Conservation (phyloP, 2,888 invertebrate species). For the Leptopilina drosophilae region DNA sequence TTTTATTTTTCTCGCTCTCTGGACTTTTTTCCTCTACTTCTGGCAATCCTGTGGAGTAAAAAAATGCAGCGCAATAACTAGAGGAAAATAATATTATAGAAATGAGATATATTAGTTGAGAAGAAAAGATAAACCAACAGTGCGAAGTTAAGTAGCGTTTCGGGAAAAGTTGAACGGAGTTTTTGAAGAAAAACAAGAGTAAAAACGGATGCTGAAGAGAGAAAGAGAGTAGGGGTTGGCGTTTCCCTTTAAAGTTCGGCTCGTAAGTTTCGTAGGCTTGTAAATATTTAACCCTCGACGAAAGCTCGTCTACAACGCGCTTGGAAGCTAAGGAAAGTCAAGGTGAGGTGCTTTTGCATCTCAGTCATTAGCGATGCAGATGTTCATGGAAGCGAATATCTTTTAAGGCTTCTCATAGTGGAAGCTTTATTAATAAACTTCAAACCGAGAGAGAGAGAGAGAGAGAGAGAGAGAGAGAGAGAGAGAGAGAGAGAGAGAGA, state of each 20-base stretch:
- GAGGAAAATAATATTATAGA: too few species aligned
- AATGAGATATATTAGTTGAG: not conserved
- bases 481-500: not conserved
- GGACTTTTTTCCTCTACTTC: too few species aligned
- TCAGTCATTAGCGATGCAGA: conserved; percentile 51
- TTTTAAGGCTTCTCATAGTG: conserved; percentile 1
- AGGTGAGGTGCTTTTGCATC: conserved; percentile 47
- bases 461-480: too few species aligned
- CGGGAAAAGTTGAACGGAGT: not conserved
- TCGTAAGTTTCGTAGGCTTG: conserved; percentile 19
- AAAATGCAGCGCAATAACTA: too few species aligned
- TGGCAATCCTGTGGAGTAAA: too few species aligned
- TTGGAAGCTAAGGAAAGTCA: conserved; percentile 45
- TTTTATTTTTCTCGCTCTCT: too few species aligned
- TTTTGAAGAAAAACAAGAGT: not conserved
- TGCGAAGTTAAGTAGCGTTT: conserved; percentile 3
- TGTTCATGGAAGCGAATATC: conserved; percentile 7
- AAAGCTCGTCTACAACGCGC: conserved; percentile 32
- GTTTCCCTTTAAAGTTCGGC: conserved; percentile 30
- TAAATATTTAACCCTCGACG: conserved; percentile 39
- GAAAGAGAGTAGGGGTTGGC: not conserved
- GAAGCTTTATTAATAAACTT: conserved; percentile 24
- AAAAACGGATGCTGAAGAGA: not conserved
- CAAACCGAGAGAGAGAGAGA: not conserved
- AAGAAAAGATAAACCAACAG: not conserved